Evolutionary conservation across 2,113 vertebrate species (phyloP).

Genomic region (Salvelinus fontinalis): DNA sequence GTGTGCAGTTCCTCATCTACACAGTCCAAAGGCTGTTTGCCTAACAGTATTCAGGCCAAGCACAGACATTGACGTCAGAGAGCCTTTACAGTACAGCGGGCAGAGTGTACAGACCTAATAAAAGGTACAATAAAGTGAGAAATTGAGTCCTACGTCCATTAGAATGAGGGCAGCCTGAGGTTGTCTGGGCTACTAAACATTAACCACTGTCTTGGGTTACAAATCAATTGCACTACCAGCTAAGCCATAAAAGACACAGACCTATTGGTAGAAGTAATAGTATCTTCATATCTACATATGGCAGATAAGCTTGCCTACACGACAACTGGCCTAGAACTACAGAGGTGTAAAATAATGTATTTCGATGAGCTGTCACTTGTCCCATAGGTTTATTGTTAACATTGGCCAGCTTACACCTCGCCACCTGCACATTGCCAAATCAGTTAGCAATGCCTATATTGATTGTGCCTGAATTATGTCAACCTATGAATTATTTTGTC

Average conservation of each 20-base stretch:
- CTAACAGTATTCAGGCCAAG: not conserved
- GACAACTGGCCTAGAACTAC: not conserved
- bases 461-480: not conserved
- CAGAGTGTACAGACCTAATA: not conserved
- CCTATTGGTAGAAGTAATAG: not conserved
- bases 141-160: not conserved
- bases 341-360: not conserved
- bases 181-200: not conserved
- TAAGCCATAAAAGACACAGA: not conserved
- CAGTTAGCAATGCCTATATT: not conserved
- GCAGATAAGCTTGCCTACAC: too few species aligned
- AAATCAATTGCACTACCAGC: not conserved
- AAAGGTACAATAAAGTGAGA: not conserved
- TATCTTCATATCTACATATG: not conserved
- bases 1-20: not conserved
- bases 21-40: not conserved
- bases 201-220: not conserved
- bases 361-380: not conserved
- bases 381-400: not conserved
- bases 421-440: too few species aligned
- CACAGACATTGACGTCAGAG: conserved; percentile 3
- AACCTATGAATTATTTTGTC: not conserved
- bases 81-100: not conserved
- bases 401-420: too few species aligned
- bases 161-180: not conserved